Base-by-base conservation (phyloP, 2,797 vertebrate genomes). In the Spatula clypeata region DNA sequence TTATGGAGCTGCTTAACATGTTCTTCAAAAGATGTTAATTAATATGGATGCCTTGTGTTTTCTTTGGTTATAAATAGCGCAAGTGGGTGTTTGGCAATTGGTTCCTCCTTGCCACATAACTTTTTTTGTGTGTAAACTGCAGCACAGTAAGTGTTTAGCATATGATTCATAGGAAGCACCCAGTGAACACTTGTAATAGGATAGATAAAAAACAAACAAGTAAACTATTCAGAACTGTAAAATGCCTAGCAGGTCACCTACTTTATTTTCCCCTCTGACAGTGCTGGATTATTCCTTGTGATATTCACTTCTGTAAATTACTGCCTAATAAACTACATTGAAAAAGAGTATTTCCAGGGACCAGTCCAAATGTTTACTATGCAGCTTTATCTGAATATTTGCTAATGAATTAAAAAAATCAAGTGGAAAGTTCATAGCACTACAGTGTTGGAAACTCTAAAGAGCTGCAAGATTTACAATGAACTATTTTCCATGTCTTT, bases 11-110 rank as follows among this genome's bases (percentile, higher is more conserved):
- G 1, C 66, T 91, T 49, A 77, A 57, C 14, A 0, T 13, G 21
- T 29, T 87, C 66, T 79, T 57, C 53, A 26, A 14, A 40, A 55
- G 36, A 20, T 26, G 15, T 72, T 92, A 72, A 91, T 91, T 93
- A 92, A 70, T n/a, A 57, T 13, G 49, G 71, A 45, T 0, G 16
- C 55, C 67, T 88, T 31, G 34, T 74, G 58, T 71, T 93, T 86
- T 92, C 38, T 8, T 79, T 64, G 79, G 75, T 47, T 92, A 92
- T 93, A 95, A 95, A 93, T 92, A 93, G 71, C 72, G 16, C 1
- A 40, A 74, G 91, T 69, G 91, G 89, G 86, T 79, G 71, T 58
- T n/a, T 66, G 44, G 75, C 29, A 29, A 53, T 19, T 34, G 53
- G 26, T 74, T 85, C 57, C 67, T 73, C 79, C 53, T 67, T 71